phyloP scores from a whole-genome alignment of 1,140 invertebrate species.

The Calephelis virginiensis region DNA sequence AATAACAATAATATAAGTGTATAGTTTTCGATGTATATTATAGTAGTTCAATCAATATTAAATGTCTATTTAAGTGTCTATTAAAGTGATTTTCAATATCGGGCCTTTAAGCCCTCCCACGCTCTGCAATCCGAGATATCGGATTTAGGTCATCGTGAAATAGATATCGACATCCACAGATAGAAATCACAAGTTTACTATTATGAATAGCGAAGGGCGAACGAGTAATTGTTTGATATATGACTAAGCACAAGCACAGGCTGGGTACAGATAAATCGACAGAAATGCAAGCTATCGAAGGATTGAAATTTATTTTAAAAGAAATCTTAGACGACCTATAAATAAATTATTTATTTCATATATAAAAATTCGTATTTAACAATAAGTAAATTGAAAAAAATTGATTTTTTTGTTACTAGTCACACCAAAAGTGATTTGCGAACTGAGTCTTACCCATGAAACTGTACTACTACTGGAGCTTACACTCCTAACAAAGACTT shows the following conservation, averaged over 20 bases:
- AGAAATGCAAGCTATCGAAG: not conserved
- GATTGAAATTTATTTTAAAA: not conserved
- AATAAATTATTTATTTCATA: too few relatives aligned
- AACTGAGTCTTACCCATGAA: too few relatives aligned
- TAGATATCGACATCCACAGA: constrained; percentile 28
- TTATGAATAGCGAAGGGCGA: constrained; percentile 14
- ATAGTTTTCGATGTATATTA: too few relatives aligned
- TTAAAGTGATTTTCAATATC: not conserved
- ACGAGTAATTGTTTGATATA: constrained; percentile 12
- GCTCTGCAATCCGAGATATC: constrained; percentile 9
- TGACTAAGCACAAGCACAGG: not conserved
- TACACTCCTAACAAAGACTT: too few relatives aligned
- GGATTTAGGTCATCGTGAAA: constrained; percentile 29
- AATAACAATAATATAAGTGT: too few relatives aligned
- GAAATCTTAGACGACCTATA: too few relatives aligned
- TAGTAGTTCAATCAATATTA: not conserved
- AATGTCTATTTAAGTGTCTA: constrained; percentile 1
- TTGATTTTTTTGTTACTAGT: too few relatives aligned
- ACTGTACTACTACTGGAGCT: too few relatives aligned
- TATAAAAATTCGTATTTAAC: too few relatives aligned
- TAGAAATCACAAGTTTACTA: constrained; percentile 26
- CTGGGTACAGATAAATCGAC: not conserved
- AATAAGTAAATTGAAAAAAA: too few relatives aligned
- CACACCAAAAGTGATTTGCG: too few relatives aligned
- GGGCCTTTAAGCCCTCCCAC: not conserved